Base-by-base conservation (phyloP, 2,113 vertebrate genomes). In the Cyanoderma ruficeps region DNA sequence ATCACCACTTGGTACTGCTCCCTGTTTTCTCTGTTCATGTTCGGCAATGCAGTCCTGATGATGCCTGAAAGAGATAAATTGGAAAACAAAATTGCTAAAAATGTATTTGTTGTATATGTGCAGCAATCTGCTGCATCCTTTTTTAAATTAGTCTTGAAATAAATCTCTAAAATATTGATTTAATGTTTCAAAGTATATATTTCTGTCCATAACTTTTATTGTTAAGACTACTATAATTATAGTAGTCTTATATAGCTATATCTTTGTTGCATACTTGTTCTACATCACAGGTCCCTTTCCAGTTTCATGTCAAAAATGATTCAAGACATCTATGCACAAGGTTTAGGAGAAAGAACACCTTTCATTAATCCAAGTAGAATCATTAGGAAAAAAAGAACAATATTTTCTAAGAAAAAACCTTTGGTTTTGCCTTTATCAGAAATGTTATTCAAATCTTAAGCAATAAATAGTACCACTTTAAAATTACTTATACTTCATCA, bases 1-100 rank as follows among this genome's bases (percentile, higher is more conserved):
- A 98, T 98, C 18, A 98, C 98, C 3, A 98, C 98, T 95, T 98
- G 98, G 50, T 98, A 98, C 22, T 98, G 98, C 68, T 98, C 98
- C 72, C 97, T 97, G 92, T 98, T 98, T 91, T 98, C 98, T 95
- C 98, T 97, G 93, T 98, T 98, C 98, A 98, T 98, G 91, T 98
- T 98, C 9, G 98, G 98, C 79, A 98, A 94, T 28, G 98, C 98
- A 50, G 98, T 98, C 80, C 98, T 97, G 94, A 98, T 98, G 75
- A 98, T 98, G 25, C 98, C 98, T 98, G 82, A 46, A 95, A 90
- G 23, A 96, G 93, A 97, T 7, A 95, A 82, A 74, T 49, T 31
- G 17, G 49, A 53, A 89, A 74, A 68, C 57, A 13, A 17, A 68
- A 52, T 15, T 3, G 2, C 76, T 94, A 87, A 64, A 49, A 24